Percentiles rank a stretch among this genome's conserved stretches.
These are phyloP conservation scores for Sparidentex hasta DNA, from an alignment of 2,797 vertebrate species.

Conservation along the genomic window DNA sequence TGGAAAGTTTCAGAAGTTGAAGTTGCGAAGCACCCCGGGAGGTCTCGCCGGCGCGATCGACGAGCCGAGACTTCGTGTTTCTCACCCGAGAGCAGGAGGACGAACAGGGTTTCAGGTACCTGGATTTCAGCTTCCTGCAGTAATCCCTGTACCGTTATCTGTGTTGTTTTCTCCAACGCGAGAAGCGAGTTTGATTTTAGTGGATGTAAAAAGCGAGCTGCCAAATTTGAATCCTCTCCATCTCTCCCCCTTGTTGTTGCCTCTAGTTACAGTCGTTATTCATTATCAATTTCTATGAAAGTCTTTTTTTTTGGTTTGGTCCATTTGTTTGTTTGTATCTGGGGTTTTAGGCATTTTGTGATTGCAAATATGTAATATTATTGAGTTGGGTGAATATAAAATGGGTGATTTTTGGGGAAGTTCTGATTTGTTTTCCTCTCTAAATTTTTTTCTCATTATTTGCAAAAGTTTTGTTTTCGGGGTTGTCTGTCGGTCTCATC, in stretches of 20 bases:
- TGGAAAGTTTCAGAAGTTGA: constrained; percentile 36
- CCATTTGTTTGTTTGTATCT: not conserved
- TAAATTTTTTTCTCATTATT: too few relatives aligned
- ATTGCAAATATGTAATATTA: not conserved
- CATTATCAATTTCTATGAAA: too few relatives aligned
- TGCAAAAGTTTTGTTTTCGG: too few relatives aligned
- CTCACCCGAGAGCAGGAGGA: not conserved
- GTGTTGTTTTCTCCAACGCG: too few relatives aligned
- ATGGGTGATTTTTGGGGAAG: not conserved
- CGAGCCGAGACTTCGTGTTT: not conserved
- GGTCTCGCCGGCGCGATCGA: constrained; percentile 6
- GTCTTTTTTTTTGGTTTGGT: too few relatives aligned
- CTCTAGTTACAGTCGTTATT: not conserved
- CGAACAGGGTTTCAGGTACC: not conserved
- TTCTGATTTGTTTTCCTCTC: too few relatives aligned
- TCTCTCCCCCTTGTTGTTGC: too few relatives aligned
- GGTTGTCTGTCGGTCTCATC: too few relatives aligned
- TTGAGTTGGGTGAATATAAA: not conserved
- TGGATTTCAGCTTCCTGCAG: not conserved
- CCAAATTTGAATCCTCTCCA: too few relatives aligned
- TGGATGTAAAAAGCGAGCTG: too few relatives aligned
- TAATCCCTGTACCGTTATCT: too few relatives aligned
- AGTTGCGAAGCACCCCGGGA: constrained; percentile 33
- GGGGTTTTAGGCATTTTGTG: not conserved
- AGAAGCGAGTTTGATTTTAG: too few relatives aligned